Percentiles rank a stretch among this genome's conserved stretches.
Evolutionary conservation across 37 sponge, comb jelly and placozoan species (phyloP).

Genomic region (Chondrilla cf. caribensis): DNA sequence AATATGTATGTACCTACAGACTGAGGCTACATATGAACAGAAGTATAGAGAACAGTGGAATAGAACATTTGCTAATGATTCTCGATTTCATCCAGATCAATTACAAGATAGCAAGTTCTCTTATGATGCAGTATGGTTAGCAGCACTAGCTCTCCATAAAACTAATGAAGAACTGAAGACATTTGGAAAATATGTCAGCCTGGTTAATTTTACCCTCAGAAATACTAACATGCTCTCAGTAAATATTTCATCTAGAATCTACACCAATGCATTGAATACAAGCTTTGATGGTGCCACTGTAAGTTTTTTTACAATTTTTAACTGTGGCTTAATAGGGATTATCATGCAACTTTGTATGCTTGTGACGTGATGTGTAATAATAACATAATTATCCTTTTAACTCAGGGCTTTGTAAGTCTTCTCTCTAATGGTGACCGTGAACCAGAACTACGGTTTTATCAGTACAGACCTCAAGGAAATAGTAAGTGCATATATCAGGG

Average conservation of each 20-base stretch:
- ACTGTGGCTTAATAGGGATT: background rate
- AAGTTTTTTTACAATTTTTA: background rate
- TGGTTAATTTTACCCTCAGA: background rate
- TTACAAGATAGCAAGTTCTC: background rate
- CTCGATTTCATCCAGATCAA: background rate
- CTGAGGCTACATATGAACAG: background rate
- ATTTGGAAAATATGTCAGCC: background rate
- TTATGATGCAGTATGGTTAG: background rate
- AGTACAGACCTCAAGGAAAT: too few species aligned
- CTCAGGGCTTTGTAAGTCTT: too few species aligned
- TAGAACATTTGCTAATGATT: background rate
- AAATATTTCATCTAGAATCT: background rate
- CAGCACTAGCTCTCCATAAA: background rate
- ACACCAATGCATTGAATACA: background rate
- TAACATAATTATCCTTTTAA: too few species aligned
- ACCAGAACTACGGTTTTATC: too few species aligned
- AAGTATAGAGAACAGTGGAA: background rate
- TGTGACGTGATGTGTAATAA: too few species aligned
- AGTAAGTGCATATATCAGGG: too few species aligned
- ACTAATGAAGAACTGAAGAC: background rate
- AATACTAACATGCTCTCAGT: background rate
- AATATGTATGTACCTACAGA: background rate
- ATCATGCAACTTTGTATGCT: too few species aligned
- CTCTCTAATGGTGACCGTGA: too few species aligned
- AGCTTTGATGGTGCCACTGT: background rate